Conservation (phyloP, 2,113 vertebrate genomes). For the Mirza zaza region DNA sequence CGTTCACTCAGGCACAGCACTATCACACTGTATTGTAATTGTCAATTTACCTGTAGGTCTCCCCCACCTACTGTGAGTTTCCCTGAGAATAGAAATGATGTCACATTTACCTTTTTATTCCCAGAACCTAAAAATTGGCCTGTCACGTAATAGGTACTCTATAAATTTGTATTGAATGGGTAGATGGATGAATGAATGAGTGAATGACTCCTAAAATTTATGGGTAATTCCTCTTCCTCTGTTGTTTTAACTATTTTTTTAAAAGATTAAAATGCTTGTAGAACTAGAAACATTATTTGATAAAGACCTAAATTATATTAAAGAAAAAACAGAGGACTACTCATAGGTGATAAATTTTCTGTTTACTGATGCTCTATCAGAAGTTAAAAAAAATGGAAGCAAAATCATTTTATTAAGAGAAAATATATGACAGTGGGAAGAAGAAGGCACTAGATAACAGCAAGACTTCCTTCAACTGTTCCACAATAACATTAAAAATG, state of each 20-base stretch:
- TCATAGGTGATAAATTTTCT: neutral
- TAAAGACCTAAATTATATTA: constrained; percentile 12
- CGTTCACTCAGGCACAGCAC: neutral
- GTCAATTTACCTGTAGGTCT: neutral
- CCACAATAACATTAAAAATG: constrained; percentile 1
- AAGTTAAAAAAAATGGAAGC: neutral
- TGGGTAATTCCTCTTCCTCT: neutral
- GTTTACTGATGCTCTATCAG: constrained; percentile 7
- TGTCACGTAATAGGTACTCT: neutral
- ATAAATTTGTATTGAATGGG: neutral
- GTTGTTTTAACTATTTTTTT: constrained; percentile 22
- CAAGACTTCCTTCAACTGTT: constrained; percentile 17
- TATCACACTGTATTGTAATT: neutral
- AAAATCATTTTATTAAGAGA: constrained; percentile 43
- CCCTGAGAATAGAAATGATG: neutral
- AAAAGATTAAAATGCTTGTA: neutral
- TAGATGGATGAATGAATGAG: neutral
- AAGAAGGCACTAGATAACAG: constrained; percentile 3
- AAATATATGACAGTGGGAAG: neutral
- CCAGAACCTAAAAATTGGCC: neutral
- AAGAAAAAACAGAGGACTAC: neutral
- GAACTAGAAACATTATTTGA: neutral
- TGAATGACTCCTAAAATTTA: neutral
- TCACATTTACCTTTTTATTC: neutral
- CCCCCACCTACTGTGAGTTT: neutral